Conservation (phyloP, 2,113 vertebrate species). For the Drymodes brunneopygia region DNA sequence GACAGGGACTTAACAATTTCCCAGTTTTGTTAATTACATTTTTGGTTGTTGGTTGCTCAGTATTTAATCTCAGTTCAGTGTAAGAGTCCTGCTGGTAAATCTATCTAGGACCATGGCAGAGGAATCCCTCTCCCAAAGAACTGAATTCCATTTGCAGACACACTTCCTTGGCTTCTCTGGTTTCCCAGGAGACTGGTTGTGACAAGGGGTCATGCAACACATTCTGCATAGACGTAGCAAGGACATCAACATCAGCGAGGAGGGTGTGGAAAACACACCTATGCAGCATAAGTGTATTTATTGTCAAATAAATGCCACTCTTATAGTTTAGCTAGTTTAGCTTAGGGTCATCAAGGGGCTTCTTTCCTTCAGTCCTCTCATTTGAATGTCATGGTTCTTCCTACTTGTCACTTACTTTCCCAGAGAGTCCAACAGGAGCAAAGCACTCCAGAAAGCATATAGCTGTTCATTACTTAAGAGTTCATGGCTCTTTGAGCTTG, state of each 20-base stretch:
- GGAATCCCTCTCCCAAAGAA: background rate
- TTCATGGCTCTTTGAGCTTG: background rate
- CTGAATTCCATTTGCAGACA: background rate
- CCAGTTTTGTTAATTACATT: background rate
- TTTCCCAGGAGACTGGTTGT: background rate
- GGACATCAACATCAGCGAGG: background rate
- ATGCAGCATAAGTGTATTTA: background rate
- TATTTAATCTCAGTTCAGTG: background rate
- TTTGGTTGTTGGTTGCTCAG: background rate
- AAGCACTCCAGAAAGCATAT: background rate
- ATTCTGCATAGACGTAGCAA: background rate
- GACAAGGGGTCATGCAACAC: background rate
- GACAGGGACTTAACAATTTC: background rate
- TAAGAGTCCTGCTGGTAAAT: background rate
- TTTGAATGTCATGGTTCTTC: background rate
- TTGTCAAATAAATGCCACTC: background rate
- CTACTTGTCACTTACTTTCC: background rate
- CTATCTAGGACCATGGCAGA: background rate
- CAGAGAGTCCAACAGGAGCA: background rate
- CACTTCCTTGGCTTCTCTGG: background rate
- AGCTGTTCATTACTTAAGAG: background rate
- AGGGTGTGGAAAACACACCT: background rate
- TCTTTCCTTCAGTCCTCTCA: background rate
- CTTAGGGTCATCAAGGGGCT: background rate
- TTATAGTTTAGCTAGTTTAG: background rate